phyloP scores from a whole-genome alignment of 2,888 invertebrate species.

The Scaptomyza cyrtandrae region DNA sequence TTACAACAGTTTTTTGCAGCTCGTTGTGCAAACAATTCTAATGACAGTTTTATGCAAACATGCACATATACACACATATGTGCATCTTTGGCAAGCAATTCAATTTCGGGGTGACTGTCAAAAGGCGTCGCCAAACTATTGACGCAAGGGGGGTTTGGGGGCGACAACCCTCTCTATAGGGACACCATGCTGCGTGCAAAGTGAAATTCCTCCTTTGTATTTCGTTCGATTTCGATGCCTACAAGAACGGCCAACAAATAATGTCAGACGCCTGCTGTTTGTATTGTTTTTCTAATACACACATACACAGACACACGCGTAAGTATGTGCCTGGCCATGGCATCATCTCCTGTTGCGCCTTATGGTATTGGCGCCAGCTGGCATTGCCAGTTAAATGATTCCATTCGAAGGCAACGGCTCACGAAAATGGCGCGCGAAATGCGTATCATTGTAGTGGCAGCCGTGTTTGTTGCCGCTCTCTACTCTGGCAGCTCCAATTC shows the following conservation, averaged over 20 bases:
- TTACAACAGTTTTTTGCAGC: conserved; percentile 43
- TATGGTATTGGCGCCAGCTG: conserved; percentile 39
- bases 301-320: neutral
- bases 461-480: conserved; percentile 8
- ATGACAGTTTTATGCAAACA: conserved; percentile 54
- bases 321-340: conserved; percentile 30
- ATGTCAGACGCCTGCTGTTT: conserved; percentile 47
- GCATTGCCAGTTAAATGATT: conserved; percentile 42
- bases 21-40: conserved; percentile 67
- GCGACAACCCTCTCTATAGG: conserved; percentile 15
- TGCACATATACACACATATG: conserved; percentile 20
- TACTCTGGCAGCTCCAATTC: conserved; percentile 43
- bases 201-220: conserved; percentile 28
- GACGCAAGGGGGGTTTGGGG: conserved; percentile 4
- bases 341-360: conserved; percentile 73
- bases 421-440: conserved; percentile 61
- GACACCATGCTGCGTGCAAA: conserved; percentile 39
- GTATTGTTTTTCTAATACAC: conserved; percentile 36
- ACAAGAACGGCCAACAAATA: conserved; percentile 59
- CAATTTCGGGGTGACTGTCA: conserved; percentile 19
- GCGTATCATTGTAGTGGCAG: conserved; percentile 52
- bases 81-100: conserved; percentile 10
- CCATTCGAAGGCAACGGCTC: conserved; percentile 26
- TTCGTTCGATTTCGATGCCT: conserved; percentile 26
- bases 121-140: conserved; percentile 33